Evolutionary conservation across 1,140 invertebrate species (phyloP).

Genomic region (Heliconius nattereri): DNA sequence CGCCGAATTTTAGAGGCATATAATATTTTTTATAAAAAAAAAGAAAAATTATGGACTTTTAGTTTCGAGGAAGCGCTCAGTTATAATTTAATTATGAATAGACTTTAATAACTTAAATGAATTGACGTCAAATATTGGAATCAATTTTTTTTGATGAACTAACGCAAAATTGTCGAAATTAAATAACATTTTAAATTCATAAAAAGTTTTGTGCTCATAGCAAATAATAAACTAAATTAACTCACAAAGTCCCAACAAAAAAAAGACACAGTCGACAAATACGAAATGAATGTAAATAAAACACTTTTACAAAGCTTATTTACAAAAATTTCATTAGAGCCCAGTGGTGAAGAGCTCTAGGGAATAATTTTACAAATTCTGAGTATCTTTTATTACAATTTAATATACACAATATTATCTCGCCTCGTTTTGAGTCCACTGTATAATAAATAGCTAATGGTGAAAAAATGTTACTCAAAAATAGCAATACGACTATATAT

Average conservation of each 20-base stretch:
- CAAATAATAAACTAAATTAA: conserved; percentile 35
- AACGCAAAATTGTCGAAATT: background rate
- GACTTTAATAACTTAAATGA: conserved; percentile 1
- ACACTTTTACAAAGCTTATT: conserved; percentile 54
- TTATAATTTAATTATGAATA: conserved; percentile 59
- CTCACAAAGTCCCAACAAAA: conserved; percentile 35
- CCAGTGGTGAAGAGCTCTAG: conserved; percentile 39
- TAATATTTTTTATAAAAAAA: background rate
- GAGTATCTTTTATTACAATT: conserved; percentile 31
- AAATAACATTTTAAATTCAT: background rate
- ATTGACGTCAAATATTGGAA: background rate
- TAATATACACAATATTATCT: background rate
- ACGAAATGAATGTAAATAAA: conserved; percentile 53
- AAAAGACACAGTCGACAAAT: conserved; percentile 52
- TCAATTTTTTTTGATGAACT: background rate
- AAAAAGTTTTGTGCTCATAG: background rate
- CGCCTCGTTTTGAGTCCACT: background rate
- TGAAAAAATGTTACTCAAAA: too few relatives aligned
- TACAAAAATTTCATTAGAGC: conserved; percentile 61
- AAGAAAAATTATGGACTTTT: background rate
- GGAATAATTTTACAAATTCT: conserved; percentile 50
- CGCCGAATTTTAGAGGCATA: background rate
- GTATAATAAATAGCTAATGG: too few relatives aligned
- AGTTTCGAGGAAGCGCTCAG: conserved; percentile 53
- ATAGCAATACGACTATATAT: background rate